phyloP scores from a whole-genome alignment of 2,888 invertebrate species.

The Pedicia rivosa region DNA sequence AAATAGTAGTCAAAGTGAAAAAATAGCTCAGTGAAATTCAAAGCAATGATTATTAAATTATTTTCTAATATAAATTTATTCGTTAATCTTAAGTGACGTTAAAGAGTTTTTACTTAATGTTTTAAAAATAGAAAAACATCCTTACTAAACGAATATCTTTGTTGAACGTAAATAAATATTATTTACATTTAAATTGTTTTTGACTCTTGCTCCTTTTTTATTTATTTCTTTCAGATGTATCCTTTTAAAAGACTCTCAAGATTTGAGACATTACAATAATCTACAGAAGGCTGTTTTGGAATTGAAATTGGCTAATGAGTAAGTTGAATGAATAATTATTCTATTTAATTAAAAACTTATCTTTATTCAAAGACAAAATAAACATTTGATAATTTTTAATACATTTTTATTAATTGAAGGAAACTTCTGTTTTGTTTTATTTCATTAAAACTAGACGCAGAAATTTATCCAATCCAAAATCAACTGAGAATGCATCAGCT shows the following conservation, averaged over 20 bases:
- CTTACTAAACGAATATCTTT: no score
- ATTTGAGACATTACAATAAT: conserved; percentile 27
- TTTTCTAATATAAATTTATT: no score
- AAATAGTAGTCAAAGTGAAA: no score
- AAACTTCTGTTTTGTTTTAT: not conserved
- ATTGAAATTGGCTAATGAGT: conserved; percentile 24
- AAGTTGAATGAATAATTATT: not conserved
- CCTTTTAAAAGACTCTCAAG: conserved; percentile 25
- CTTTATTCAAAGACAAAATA: not conserved
- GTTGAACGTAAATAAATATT: no score
- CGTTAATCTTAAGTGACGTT: no score
- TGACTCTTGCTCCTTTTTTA: no score
- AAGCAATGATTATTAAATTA: no score
- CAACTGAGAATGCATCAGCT: conserved; percentile 22
- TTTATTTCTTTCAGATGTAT: conserved; percentile 21
- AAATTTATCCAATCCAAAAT: conserved; percentile 9
- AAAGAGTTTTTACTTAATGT: no score
- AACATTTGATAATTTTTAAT: not conserved
- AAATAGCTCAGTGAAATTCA: no score
- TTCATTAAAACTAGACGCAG: not conserved
- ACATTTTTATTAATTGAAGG: not conserved
- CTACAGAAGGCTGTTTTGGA: conserved; percentile 27
- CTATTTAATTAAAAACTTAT: not conserved
- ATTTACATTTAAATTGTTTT: no score
- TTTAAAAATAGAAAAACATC: no score